phyloP scores from a whole-genome alignment of 1,140 invertebrate genomes.

The Penaeus indicus region DNA sequence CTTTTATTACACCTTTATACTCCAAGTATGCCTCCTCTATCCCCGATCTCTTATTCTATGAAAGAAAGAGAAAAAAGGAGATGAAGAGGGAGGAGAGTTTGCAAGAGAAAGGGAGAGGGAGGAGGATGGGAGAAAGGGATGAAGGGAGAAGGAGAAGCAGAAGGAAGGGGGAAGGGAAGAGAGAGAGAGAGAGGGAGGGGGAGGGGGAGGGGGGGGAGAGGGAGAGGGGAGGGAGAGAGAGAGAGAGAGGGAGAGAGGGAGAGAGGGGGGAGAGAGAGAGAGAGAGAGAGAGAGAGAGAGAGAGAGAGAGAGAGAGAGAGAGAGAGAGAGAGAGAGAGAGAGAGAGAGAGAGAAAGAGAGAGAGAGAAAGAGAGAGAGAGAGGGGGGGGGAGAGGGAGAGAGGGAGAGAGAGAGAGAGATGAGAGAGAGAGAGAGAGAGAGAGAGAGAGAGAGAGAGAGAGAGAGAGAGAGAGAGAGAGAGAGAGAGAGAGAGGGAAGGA shows the following conservation, averaged over 20 bases:
- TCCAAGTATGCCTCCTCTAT: too few species aligned
- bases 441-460: background rate
- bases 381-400: background rate
- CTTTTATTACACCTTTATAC: too few species aligned
- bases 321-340: background rate
- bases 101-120: background rate
- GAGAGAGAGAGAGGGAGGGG: background rate
- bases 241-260: constrained; percentile 24
- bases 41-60: background rate
- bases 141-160: background rate
- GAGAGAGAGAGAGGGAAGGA: background rate
- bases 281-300: background rate
- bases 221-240: background rate
- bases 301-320: background rate
- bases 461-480: background rate
- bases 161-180: background rate
- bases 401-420: background rate
- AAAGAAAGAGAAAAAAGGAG: constrained; percentile 10
- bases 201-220: background rate
- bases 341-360: background rate
- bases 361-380: background rate
- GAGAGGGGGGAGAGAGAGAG: background rate
- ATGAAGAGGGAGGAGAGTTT: background rate
- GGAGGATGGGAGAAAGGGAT: background rate
- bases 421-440: background rate